Evolutionary conservation across 2,888 invertebrate genomes (phyloP).

Genomic region (Leptinotarsa haldemani): DNA sequence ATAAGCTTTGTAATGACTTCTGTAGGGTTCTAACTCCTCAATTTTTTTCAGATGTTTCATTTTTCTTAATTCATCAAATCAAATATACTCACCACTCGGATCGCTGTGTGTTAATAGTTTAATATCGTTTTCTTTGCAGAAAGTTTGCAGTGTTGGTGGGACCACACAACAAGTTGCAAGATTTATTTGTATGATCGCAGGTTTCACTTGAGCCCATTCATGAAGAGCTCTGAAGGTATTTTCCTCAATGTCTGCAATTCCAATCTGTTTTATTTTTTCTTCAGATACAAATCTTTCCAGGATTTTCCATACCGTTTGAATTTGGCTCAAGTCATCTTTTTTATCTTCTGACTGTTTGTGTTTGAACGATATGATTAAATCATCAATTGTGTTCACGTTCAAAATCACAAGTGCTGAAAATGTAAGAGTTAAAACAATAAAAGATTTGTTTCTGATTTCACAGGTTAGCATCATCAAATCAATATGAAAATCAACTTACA

Average conservation of each 20-base stretch:
- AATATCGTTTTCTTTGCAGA: conserved; percentile 90
- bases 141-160: conserved; percentile 88
- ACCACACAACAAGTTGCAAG: conserved; percentile 94
- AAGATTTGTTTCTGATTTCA: no score
- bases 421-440: conserved; percentile 15
- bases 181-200: conserved; percentile 92
- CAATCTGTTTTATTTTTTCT: conserved; percentile 79
- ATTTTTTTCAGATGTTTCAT: neutral
- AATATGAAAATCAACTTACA: no score
- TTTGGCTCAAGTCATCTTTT: conserved; percentile 68
- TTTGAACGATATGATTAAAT: conserved; percentile 84
- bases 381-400: conserved; percentile 80
- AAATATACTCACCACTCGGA: conserved; percentile 76
- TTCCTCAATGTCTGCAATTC: conserved; percentile 91
- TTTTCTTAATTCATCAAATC: neutral
- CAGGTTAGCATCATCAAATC: no score
- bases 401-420: conserved; percentile 78
- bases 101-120: conserved; percentile 96
- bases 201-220: conserved; percentile 82
- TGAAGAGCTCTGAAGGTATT: conserved; percentile 81
- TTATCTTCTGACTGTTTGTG: conserved; percentile 62
- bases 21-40: no score
- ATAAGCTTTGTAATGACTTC: no score
- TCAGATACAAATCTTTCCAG: conserved; percentile 78
- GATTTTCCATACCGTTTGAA: conserved; percentile 82